These are phyloP conservation scores for Ormia ochracea DNA, from an alignment of 2,888 invertebrate species.

Conservation along the genomic window DNA sequence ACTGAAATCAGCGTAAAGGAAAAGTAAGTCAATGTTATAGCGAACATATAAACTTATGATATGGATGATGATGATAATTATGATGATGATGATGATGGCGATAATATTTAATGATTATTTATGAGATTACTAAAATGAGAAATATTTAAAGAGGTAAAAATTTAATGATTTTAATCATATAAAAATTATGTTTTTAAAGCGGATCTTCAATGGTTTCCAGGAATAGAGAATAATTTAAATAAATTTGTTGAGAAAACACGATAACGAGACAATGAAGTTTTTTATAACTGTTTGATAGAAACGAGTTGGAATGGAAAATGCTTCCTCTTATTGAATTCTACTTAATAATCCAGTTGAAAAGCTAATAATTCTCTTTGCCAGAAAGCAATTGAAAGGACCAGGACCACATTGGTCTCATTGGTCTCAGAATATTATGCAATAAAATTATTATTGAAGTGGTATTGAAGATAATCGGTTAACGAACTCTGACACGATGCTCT, in stretches of 20 bases:
- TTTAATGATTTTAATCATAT: not conserved
- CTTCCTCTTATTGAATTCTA: too few relatives aligned
- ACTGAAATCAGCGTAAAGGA: not conserved
- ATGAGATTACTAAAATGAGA: conserved; percentile 11
- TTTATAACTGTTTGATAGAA: not conserved
- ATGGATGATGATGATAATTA: not conserved
- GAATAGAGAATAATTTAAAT: not conserved
- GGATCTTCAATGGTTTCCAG: not conserved
- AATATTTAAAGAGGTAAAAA: not conserved
- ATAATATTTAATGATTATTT: conserved; percentile 36
- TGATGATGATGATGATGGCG: not conserved
- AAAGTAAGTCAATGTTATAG: conserved; percentile 39
- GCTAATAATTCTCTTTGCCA: too few relatives aligned
- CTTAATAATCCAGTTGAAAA: too few relatives aligned
- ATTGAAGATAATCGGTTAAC: too few relatives aligned
- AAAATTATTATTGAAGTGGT: too few relatives aligned
- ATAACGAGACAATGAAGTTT: not conserved
- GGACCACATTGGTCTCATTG: too few relatives aligned
- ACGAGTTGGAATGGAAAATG: not conserved
- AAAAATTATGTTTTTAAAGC: not conserved
- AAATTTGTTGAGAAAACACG: not conserved
- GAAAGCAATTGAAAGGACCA: too few relatives aligned
- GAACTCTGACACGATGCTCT: too few relatives aligned
- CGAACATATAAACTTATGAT: not conserved
- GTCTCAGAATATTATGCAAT: too few relatives aligned